These are phyloP conservation scores for Polypterus bichir DNA, from an alignment of 2,113 vertebrate species.

Conservation along the genomic window DNA sequence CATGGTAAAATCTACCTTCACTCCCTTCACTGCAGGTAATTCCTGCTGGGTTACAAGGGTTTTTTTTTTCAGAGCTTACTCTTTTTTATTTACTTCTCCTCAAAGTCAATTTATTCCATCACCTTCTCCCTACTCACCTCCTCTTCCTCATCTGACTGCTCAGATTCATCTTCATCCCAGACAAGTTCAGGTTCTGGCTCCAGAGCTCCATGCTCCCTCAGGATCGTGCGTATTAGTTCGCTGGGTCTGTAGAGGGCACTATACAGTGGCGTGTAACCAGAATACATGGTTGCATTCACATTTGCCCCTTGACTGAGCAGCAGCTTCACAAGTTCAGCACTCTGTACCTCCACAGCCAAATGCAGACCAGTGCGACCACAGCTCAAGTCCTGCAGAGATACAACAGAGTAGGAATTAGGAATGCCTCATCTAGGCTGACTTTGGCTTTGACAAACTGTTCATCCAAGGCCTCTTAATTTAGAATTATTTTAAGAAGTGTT, in stretches of 20 bases:
- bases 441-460: not conserved
- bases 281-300: constrained; percentile 41
- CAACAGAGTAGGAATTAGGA: not conserved
- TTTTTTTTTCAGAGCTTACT: no score
- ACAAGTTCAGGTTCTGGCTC: constrained; percentile 26
- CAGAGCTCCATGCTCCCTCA: constrained; percentile 39
- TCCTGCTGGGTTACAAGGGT: no score
- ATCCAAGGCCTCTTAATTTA: not conserved
- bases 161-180: constrained; percentile 29
- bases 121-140: constrained; percentile 8
- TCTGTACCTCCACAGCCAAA: constrained; percentile 55
- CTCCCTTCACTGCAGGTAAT: no score
- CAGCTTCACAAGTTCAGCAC: constrained; percentile 32
- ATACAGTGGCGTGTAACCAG: constrained; percentile 50
- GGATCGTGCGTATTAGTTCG: constrained; percentile 33
- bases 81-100: no score
- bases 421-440: not conserved
- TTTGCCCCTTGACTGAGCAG: constrained; percentile 38
- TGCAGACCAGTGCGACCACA: constrained; percentile 59
- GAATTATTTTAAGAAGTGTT: not conserved
- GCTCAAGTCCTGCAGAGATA: constrained; percentile 43
- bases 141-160: constrained; percentile 15
- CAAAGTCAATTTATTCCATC: no score
- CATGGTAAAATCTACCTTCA: no score
- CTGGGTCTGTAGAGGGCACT: constrained; percentile 45